Conservation (phyloP, 2,797 vertebrate genomes). For the Sus cebifrons region DNA sequence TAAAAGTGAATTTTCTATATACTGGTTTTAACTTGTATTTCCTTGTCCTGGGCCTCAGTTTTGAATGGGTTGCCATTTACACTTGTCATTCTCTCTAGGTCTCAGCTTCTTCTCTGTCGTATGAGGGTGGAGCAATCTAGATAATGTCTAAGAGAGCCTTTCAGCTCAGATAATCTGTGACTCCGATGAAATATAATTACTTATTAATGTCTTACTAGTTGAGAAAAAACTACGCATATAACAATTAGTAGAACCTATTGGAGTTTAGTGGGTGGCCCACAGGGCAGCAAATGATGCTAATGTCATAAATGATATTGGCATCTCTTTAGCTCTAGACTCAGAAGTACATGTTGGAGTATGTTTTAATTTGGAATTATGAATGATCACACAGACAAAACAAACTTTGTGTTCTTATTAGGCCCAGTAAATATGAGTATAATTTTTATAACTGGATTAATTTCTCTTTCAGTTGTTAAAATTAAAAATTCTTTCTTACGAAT, state of each 20-base stretch:
- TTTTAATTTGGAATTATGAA: constrained; percentile 59
- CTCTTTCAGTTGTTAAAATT: constrained; percentile 54
- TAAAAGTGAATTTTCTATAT: constrained; percentile 35
- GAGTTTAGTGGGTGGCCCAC: constrained; percentile 24
- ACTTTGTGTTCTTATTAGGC: constrained; percentile 27
- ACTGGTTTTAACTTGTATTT: constrained; percentile 51
- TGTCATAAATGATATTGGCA: background rate
- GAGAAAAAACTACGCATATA: constrained; percentile 14
- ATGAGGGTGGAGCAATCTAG: background rate
- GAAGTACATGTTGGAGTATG: constrained; percentile 11
- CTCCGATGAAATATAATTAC: constrained; percentile 44
- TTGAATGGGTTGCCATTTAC: background rate
- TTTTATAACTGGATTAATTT: constrained; percentile 53
- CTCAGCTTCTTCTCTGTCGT: constrained; percentile 38
- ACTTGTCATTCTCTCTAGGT: background rate
- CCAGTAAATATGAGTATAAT: background rate
- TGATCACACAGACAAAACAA: background rate
- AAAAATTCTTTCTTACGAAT: constrained; percentile 54
- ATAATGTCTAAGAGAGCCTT: constrained; percentile 25
- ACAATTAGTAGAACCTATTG: constrained; percentile 47
- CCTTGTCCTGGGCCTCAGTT: constrained; percentile 17
- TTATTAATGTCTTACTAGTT: constrained; percentile 60
- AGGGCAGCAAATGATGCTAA: background rate
- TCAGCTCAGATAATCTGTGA: background rate
- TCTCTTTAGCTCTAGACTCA: constrained; percentile 24